Evolutionary conservation across 2,888 invertebrate genomes (phyloP).

Genomic region (Anoplius nigerrimus): DNA sequence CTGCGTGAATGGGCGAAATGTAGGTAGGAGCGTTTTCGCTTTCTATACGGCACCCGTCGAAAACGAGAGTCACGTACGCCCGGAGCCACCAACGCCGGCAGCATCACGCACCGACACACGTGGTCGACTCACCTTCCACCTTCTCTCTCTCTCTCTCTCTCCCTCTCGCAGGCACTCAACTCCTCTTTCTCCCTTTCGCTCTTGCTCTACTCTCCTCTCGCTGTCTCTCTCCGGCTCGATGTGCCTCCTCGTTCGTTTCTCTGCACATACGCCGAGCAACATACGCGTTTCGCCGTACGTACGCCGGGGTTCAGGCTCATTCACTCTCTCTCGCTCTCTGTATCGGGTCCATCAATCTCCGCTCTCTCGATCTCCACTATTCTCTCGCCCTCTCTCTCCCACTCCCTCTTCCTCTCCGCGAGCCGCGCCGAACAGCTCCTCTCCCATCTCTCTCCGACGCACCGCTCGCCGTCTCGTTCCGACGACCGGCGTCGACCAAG

Average conservation of each 20-base stretch:
- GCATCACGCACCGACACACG: conserved; percentile 60
- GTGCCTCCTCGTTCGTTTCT: no score
- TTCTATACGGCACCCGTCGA: conserved; percentile 73
- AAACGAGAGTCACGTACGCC: conserved; percentile 73
- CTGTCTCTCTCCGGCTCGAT: conserved; percentile 10
- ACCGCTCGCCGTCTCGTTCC: background rate
- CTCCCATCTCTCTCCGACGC: background rate
- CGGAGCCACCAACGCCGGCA: conserved; percentile 60
- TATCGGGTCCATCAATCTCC: background rate
- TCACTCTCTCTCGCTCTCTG: background rate
- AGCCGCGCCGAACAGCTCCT: background rate
- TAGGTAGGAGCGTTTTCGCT: conserved; percentile 74
- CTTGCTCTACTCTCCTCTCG: conserved; percentile 34
- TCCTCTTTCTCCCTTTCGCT: conserved; percentile 25
- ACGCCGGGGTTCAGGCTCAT: background rate
- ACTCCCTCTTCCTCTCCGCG: background rate
- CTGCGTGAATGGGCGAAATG: conserved; percentile 74
- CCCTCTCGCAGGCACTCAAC: conserved; percentile 42
- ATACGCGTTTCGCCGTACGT: background rate
- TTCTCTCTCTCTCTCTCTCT: conserved; percentile 32
- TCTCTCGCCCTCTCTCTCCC: no score
- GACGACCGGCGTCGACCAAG: background rate
- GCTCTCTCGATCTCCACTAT: conserved; percentile 1
- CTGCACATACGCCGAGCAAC: background rate
- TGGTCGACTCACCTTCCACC: conserved; percentile 46